Evolutionary conservation across 2,797 vertebrate species (phyloP).

Genomic region (Eidolon dupreanum): DNA sequence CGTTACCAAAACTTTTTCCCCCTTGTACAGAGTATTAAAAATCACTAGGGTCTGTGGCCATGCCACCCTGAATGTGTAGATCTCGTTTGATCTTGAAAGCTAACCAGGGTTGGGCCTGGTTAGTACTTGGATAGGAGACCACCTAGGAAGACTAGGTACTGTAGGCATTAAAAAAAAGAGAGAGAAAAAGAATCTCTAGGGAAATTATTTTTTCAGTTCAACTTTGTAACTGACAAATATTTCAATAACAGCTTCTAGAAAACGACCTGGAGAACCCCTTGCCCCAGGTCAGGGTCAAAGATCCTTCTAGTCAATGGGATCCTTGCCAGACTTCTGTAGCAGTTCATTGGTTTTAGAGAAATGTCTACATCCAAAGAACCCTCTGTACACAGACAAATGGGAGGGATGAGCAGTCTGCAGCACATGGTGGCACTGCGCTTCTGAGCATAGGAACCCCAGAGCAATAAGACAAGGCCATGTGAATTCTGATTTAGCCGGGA

Average conservation of each 20-base stretch:
- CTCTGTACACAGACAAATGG: constrained; percentile 92
- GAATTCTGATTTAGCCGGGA: constrained; percentile 92
- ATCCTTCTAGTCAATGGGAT: constrained; percentile 92
- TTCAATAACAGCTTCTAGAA: not conserved
- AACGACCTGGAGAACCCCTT: not conserved
- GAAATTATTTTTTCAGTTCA: not conserved
- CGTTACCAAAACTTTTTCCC: not conserved
- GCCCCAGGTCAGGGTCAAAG: constrained; percentile 83
- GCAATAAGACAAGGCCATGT: constrained; percentile 93
- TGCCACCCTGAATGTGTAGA: no score
- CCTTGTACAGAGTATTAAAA: not conserved
- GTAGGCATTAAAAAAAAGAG: no score
- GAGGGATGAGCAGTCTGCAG: constrained; percentile 95
- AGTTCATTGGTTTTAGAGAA: constrained; percentile 95
- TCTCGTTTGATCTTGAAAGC: no score
- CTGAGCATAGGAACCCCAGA: constrained; percentile 97
- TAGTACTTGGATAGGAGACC: no score
- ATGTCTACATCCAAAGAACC: constrained; percentile 95
- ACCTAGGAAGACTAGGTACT: no score
- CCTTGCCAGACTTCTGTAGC: constrained; percentile 90
- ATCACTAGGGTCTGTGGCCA: no score
- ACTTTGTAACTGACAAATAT: not conserved
- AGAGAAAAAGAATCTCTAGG: not conserved
- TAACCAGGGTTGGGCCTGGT: no score
- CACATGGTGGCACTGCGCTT: constrained; percentile 94